Conservation (phyloP, 2,797 vertebrate genomes). For the Sardinella longiceps region DNA sequence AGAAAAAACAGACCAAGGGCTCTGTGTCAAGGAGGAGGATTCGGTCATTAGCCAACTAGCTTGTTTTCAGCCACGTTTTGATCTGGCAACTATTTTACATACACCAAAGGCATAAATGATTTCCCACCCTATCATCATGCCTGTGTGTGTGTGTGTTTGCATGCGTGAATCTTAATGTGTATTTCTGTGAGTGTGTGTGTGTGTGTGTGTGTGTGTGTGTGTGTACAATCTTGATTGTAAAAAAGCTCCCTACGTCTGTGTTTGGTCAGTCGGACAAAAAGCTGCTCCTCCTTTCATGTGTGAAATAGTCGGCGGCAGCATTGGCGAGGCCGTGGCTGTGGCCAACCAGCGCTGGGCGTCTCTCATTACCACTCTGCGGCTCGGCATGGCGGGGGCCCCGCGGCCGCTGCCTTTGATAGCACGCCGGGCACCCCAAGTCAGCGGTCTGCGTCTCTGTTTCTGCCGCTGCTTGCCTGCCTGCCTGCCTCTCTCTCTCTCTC, state of each 20-base stretch:
- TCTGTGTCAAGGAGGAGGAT: neutral
- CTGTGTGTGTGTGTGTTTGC: neutral
- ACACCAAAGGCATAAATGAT: neutral
- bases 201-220: neutral
- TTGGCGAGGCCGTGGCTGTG: conserved; percentile 49
- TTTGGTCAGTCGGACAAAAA: neutral
- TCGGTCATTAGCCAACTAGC: neutral
- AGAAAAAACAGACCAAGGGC: neutral
- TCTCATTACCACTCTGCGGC: conserved; percentile 61
- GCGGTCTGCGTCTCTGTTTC: conserved; percentile 53
- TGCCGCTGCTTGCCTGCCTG: conserved; percentile 36
- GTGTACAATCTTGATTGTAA: neutral
- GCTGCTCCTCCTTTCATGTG: conserved; percentile 41
- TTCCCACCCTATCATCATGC: neutral
- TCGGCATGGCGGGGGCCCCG: conserved; percentile 74
- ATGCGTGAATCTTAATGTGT: neutral
- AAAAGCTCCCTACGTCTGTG: neutral
- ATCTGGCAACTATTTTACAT: neutral
- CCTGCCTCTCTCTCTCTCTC: conserved; percentile 45
- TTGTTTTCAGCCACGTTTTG: neutral
- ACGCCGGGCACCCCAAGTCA: conserved; percentile 70
- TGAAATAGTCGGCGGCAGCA: conserved; percentile 44
- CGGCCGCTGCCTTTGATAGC: conserved; percentile 78
- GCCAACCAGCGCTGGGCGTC: conserved; percentile 45
- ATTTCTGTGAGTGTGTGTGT: neutral